Base-by-base conservation (phyloP, 92 coral and sea anemone genomes). In the Porites cylindrica region DNA sequence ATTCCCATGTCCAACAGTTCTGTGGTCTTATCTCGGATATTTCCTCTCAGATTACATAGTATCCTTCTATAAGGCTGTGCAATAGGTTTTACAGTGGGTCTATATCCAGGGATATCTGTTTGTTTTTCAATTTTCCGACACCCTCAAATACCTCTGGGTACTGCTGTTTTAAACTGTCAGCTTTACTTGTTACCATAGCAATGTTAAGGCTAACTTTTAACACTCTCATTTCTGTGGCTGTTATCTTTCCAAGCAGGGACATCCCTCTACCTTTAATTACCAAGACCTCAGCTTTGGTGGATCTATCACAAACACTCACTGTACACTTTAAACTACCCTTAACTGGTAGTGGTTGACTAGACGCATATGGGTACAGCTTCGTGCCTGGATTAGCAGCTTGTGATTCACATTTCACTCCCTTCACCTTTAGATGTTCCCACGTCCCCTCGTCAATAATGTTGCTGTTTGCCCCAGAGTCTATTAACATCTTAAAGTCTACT, bases 91-190 rank as follows among this genome's bases (percentile, higher is more conserved):
- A 82, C 76, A 32, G 58, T 65, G 84, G 91, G 83, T 82, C 78
- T 32, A 85, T 78, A 29, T 86, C 51, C 65, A 79, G 70, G 78
- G 78, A 24, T 72, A 72, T 38, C 76, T 72, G 86, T n/a, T 86
- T 63, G 54, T 60, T 79, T 18, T 78, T 80, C 19, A 85, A 54
- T 47, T 67, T 86, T 29, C 90, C 80, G 20, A 82, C 88, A 29
- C 91, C 82, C 51, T 81, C 78, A 61, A 81, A 82, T 2, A 88
- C 91, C 17, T 82, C 68, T 62, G 89, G 73, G 88, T 81, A 81
- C 53, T 87, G 66, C 74, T 81, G 82, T 54, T 66, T 67, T 19
- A 86, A 23, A 16, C 8, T 71, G 50, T 78, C 59, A 19, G 76
- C 87, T 4, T 23, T 70, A 26, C 21, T 70, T 4, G 86, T 64